A percentile compares a stretch with the other conserved stretches of the same genome.
Conservation (phyloP, 2,113 vertebrate species). For the Anolis carolinensis region DNA sequence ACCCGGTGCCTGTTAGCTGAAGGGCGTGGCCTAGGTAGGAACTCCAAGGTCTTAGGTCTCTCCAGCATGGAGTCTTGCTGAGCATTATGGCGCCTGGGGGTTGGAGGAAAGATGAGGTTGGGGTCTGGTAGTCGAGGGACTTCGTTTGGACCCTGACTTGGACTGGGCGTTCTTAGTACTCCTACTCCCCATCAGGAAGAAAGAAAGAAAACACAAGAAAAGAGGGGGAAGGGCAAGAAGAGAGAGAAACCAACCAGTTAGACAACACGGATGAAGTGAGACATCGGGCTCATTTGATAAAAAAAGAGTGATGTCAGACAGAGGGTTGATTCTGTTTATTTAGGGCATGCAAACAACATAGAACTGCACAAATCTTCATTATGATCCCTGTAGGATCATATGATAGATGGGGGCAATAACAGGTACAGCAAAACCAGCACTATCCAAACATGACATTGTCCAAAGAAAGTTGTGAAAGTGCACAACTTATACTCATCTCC, state of each 20-base stretch:
- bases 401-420: background rate
- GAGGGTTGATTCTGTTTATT: background rate
- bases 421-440: background rate
- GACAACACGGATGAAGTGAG: constrained; percentile 45
- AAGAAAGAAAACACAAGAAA: constrained; percentile 14
- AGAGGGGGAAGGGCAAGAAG: constrained; percentile 49
- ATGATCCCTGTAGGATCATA: background rate
- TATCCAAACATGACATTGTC: background rate
- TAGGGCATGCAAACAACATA: constrained; percentile 21
- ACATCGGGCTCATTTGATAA: constrained; percentile 25
- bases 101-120: constrained; percentile 91
- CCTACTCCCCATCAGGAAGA: constrained; percentile 53
- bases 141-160: constrained; percentile 81
- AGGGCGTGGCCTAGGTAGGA: constrained; percentile 91
- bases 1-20: constrained; percentile 84
- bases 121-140: constrained; percentile 93
- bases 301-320: constrained; percentile 1
- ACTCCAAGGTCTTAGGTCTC: constrained; percentile 95
- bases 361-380: constrained; percentile 1
- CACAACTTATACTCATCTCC: background rate
- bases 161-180: constrained; percentile 79
- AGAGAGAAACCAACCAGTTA: constrained; percentile 51
- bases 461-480: background rate
- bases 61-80: constrained; percentile 84
- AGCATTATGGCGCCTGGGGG: constrained; percentile 85